Evolutionary conservation across 2,113 vertebrate genomes (phyloP).

Genomic region (Zosterops borbonicus): DNA sequence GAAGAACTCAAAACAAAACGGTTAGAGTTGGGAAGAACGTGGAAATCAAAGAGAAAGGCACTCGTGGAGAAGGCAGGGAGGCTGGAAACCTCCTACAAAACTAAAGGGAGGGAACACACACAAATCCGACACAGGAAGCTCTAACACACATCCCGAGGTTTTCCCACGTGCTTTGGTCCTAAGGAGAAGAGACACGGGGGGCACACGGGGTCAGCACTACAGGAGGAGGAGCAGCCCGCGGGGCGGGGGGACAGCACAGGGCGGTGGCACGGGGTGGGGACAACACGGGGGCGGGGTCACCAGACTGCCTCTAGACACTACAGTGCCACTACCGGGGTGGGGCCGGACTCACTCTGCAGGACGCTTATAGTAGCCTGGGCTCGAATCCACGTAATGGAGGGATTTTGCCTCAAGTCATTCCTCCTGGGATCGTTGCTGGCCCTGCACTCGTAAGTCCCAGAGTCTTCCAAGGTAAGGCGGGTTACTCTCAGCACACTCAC

Average conservation of each 20-base stretch:
- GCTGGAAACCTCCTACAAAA: conserved; percentile 68
- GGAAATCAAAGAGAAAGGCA: conserved; percentile 65
- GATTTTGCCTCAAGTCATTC: conserved; percentile 97
- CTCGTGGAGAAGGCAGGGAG: conserved; percentile 56
- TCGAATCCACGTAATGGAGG: conserved; percentile 97
- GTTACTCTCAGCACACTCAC: conserved; percentile 96
- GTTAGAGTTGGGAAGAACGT: conserved; percentile 64
- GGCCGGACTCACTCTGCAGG: conserved; percentile 96
- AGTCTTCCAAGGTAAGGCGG: conserved; percentile 94
- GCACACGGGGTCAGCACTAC: conserved; percentile 66
- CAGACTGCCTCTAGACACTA: conserved; percentile 85
- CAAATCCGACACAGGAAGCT: conserved; percentile 32
- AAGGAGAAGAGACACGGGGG: conserved; percentile 56
- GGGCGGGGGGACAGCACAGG: conserved; percentile 40
- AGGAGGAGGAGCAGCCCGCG: conserved; percentile 9
- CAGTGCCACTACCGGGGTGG: conserved; percentile 80
- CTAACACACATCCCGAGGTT: conserved; percentile 26
- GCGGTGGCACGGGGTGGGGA: conserved; percentile 14
- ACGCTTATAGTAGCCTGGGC: conserved; percentile 98
- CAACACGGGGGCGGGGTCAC: conserved; percentile 51
- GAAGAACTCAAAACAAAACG: conserved; percentile 49
- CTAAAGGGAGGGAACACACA: conserved; percentile 31
- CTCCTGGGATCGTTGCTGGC: conserved; percentile 98
- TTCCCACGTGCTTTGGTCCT: conserved; percentile 65
- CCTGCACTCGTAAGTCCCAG: conserved; percentile 98